These are phyloP conservation scores for Drymonia ruficornis DNA, from an alignment of 2,888 invertebrate species.

Conservation along the genomic window DNA sequence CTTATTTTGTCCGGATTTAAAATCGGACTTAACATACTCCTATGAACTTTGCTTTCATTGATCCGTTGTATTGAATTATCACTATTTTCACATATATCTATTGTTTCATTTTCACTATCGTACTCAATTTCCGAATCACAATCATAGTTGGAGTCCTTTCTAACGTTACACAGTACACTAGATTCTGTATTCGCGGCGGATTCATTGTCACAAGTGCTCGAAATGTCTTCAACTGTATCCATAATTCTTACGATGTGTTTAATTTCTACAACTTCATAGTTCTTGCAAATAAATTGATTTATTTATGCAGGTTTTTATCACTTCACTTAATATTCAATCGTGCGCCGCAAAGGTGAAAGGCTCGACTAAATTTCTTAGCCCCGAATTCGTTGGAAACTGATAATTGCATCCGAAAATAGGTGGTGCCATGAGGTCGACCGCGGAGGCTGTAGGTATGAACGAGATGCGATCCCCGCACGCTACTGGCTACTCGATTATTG, in stretches of 20 bases:
- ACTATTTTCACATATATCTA: conserved; percentile 79
- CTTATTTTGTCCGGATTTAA: conserved; percentile 51
- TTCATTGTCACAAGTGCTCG: conserved; percentile 76
- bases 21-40: conserved; percentile 42
- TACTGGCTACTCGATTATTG: conserved; percentile 66
- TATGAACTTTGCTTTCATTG: conserved; percentile 42
- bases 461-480: conserved; percentile 62
- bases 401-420: conserved; percentile 83
- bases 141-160: conserved; percentile 53
- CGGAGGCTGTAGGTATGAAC: conserved; percentile 74
- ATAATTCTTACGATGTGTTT: conserved; percentile 37
- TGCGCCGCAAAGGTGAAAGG: conserved; percentile 32
- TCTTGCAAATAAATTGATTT: background rate
- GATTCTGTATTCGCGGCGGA: conserved; percentile 37
- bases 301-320: conserved; percentile 10
- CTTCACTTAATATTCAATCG: conserved; percentile 25
- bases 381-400: conserved; percentile 57
- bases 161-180: conserved; percentile 40
- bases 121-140: conserved; percentile 68
- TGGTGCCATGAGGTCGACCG: conserved; percentile 61
- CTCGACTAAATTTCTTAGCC: conserved; percentile 52
- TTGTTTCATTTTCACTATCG: conserved; percentile 79
- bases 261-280: background rate
- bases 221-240: conserved; percentile 69
- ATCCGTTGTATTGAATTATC: conserved; percentile 47